These are phyloP conservation scores for Gallinago stenura DNA, from an alignment of 2,797 vertebrate species.

Conservation along the genomic window DNA sequence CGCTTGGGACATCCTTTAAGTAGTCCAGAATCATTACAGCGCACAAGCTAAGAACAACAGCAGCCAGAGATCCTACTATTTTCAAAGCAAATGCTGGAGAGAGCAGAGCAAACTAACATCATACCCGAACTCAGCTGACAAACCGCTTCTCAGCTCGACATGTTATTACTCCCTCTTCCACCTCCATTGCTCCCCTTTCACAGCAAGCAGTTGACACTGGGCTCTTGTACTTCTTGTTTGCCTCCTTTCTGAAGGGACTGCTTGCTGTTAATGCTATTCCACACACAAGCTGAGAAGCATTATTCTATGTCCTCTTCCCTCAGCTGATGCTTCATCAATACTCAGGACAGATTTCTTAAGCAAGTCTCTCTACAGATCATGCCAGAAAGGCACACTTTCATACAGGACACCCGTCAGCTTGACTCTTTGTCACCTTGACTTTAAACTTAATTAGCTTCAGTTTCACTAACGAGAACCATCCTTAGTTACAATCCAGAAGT, in stretches of 20 bases:
- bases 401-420: background rate
- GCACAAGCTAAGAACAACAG: background rate
- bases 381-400: constrained; percentile 5
- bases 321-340: constrained; percentile 40
- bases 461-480: background rate
- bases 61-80: constrained; percentile 12
- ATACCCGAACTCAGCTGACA: background rate
- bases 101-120: background rate
- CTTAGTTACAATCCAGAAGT: background rate
- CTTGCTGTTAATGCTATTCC: constrained; percentile 42
- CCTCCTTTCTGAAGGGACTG: background rate
- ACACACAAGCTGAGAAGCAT: constrained; percentile 37
- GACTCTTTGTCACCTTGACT: background rate
- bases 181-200: background rate
- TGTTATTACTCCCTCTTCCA: constrained; percentile 9
- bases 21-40: background rate
- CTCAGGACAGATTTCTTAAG: background rate
- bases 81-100: background rate
- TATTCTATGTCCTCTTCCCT: constrained; percentile 28
- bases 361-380: background rate
- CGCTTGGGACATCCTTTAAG: background rate
- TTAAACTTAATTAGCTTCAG: background rate
- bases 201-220: constrained; percentile 17
- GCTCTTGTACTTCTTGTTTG: constrained; percentile 15
- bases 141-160: background rate